Evolutionary conservation across 2,113 vertebrate species (phyloP), one percentile per base, ranked within the genome.

Genomic region (Ursus arctos): DNA sequence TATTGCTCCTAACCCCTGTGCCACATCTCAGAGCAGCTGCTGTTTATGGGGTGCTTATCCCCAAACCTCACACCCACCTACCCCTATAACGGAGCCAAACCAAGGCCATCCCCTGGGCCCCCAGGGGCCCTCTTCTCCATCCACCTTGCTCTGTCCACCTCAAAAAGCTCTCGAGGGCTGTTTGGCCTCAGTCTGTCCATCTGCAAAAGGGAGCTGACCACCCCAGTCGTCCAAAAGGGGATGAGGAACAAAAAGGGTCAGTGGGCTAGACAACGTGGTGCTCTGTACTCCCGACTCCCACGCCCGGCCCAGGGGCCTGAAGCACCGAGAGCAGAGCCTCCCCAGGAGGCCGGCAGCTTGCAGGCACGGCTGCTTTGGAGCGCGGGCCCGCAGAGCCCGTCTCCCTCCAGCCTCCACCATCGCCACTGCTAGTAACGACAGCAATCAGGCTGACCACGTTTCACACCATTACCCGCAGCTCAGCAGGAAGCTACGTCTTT

Each of bases 391-490:
- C 63, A 4, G 65, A 92, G 94, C 77, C 92, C 31, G 1, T 43
- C 77, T 92, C 94, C 91, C 89, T 87, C 77, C 6, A 0, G 33
- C 36, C 87, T 83, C 31, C 24, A 19, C 91, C 97, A 84, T 95
- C 97, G 80, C 83, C 16, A 57, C 7, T 0, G 61, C 92, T 98
- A 98, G 98, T 97, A 95, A 97, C 47, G 4, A 96, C 97, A 98
- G 98, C 97, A 92, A 97, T 98, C 98, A 98, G 97, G 92, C 19
- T 93, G 98, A 94, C 98, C 96, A 76, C 0, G 96, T 92, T 97
- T 98, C 97, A 97, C 97, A 90, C 87, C 98, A 97, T 98, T 98
- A 97, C 98, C 88, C 36, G n/a, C 84, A 80, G 97, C 96, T 92
- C 98, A 93, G 98, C 94, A 94, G 97, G 97, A 97, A 97, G 90